These are phyloP conservation scores for Riparia riparia DNA, from an alignment of 2,113 vertebrate genomes.

Conservation along the genomic window DNA sequence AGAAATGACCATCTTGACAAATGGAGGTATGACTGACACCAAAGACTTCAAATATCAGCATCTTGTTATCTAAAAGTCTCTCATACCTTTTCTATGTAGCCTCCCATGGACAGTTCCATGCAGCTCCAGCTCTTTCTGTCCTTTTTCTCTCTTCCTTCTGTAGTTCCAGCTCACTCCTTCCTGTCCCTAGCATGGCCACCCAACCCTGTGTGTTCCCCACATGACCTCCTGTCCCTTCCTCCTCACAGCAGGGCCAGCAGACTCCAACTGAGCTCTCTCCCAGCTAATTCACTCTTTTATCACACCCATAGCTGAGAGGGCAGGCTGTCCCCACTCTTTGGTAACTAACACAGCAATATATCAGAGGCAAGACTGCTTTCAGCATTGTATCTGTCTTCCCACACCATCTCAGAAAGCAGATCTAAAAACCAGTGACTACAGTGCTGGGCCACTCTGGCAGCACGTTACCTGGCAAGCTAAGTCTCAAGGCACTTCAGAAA, in stretches of 20 bases:
- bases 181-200: neutral
- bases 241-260: neutral
- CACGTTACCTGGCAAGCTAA: fast-evolving
- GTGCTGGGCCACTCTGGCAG: neutral
- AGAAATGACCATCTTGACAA: neutral
- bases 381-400: neutral
- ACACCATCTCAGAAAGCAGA: neutral
- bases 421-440: neutral
- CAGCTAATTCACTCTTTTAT: neutral
- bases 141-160: neutral
- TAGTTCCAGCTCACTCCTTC: neutral
- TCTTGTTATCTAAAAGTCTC: neutral
- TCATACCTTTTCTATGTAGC: neutral
- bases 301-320: neutral
- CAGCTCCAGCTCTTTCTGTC: neutral
- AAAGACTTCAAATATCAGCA: neutral
- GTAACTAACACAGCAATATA: neutral
- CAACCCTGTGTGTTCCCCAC: neutral
- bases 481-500: neutral
- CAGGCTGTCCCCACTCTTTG: neutral
- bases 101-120: neutral
- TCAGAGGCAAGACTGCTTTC: neutral
- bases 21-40: neutral
- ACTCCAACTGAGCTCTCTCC: neutral
- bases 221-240: neutral